Evolutionary conservation across 2,888 invertebrate genomes (phyloP), one percentile per base, ranked within the genome.

Genomic region (Saturnia japonica): DNA sequence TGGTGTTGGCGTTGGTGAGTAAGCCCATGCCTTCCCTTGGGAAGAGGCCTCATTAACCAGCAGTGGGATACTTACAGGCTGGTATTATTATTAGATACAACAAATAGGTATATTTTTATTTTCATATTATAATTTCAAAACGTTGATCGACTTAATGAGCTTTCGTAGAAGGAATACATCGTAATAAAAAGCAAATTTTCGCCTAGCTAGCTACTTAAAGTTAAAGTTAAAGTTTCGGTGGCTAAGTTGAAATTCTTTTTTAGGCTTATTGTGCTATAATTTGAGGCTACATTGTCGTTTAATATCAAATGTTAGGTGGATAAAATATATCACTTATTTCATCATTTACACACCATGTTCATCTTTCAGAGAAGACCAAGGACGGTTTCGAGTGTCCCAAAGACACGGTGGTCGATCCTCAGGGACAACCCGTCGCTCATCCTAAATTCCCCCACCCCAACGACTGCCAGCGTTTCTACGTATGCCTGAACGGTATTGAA

Each of bases 401-500:
- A 84, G 95, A 95, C 51, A 91, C 93, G 62, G 94, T 94, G 74
- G 93, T 95, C 0, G 97, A 97, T 82, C 87, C 94, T 19, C 95
- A 95, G 77, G 98, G 97, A 40, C 96, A 96, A 85, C 86, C 94
- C 11, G 95, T 97, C 7, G 96, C 97, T 42, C 98, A 98, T 91
- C 98, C 98, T 34, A 97, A 97, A 88, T 98, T 95, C 91, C 94
- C 98, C 1, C 97, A 98, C 92, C 97, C 97, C 57, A 96, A 95
- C 47, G 98, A 98, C 89, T 98, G 98, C 91, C 97, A 98, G 89
- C 96, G 97, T 82, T 98, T 98, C 95, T 98, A 98, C 91, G 97
- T 98, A 45, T 98, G 98, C 88, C 91, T 98, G 79, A 98, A 97
- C 87, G 97, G 97, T 19, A 94, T 96, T 43, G 97, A 97, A 78